These are phyloP conservation scores for Caenorhabditis brenneri DNA, from an alignment of 1,140 invertebrate genomes.

Conservation along the genomic window DNA sequence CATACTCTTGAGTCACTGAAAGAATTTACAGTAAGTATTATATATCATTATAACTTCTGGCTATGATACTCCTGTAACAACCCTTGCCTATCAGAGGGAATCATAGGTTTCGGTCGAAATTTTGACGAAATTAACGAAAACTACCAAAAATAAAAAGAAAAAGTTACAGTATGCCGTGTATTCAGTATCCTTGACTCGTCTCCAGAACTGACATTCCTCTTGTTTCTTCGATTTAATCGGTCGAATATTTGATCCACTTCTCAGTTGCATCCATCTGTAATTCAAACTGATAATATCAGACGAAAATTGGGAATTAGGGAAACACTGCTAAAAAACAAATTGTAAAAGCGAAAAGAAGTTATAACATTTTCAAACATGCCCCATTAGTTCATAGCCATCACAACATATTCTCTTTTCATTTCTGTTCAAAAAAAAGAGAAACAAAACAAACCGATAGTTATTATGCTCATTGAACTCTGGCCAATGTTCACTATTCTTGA, in stretches of 20 bases:
- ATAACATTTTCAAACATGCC: too few species aligned
- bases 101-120: background rate
- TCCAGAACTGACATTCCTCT: constrained; percentile 64
- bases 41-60: too few species aligned
- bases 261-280: constrained; percentile 67
- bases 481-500: constrained; percentile 63
- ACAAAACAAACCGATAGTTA: constrained; percentile 33
- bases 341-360: too few species aligned
- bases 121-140: too few species aligned
- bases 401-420: too few species aligned
- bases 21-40: too few species aligned
- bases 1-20: constrained; percentile 24
- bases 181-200: constrained; percentile 65
- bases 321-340: too few species aligned
- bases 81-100: too few species aligned
- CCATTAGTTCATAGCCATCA: too few species aligned
- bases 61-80: too few species aligned
- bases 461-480: constrained; percentile 65
- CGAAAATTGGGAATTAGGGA: too few species aligned
- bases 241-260: constrained; percentile 61
- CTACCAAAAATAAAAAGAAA: background rate
- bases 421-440: background rate
- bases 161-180: constrained; percentile 66
- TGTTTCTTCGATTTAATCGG: constrained; percentile 61
- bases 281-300: background rate